Evolutionary conservation across 2,113 vertebrate species (phyloP).

Genomic region (Phyllopteryx taeniolatus): DNA sequence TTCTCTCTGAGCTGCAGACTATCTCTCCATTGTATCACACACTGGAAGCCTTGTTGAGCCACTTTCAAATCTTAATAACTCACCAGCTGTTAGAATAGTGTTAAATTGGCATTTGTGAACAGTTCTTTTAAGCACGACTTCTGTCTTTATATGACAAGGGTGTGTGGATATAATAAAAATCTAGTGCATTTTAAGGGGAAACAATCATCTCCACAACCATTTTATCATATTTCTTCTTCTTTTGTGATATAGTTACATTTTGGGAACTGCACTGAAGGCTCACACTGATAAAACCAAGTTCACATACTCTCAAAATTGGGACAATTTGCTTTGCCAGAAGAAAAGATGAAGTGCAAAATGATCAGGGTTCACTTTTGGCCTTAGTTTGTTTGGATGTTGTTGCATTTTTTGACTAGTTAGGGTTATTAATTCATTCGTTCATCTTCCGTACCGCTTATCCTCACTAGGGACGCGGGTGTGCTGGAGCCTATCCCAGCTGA

Average conservation of each 20-base stretch:
- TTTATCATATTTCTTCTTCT: neutral
- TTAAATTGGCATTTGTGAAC: neutral
- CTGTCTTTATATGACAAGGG: neutral
- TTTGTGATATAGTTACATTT: neutral
- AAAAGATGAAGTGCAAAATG: neutral
- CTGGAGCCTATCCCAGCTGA: too few species aligned
- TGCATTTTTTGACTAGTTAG: too few species aligned
- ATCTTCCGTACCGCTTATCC: too few species aligned
- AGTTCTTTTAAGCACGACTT: neutral
- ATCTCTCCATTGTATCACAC: conserved; percentile 9
- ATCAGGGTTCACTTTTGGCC: neutral
- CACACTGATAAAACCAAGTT: neutral
- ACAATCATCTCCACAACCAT: neutral
- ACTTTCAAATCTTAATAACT: conserved; percentile 7
- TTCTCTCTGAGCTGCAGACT: conserved; percentile 35
- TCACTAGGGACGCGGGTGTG: too few species aligned
- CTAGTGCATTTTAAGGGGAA: neutral
- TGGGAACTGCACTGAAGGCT: neutral
- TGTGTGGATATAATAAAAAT: neutral
- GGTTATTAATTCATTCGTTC: too few species aligned
- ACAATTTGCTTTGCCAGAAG: neutral
- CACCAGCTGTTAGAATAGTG: conserved; percentile 3
- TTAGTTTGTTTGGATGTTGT: too few species aligned
- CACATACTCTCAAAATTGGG: neutral
- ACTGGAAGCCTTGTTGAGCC: conserved; percentile 3